Evolutionary conservation across 2,113 vertebrate species (phyloP).

Genomic region (Oreochromis spilurus): DNA sequence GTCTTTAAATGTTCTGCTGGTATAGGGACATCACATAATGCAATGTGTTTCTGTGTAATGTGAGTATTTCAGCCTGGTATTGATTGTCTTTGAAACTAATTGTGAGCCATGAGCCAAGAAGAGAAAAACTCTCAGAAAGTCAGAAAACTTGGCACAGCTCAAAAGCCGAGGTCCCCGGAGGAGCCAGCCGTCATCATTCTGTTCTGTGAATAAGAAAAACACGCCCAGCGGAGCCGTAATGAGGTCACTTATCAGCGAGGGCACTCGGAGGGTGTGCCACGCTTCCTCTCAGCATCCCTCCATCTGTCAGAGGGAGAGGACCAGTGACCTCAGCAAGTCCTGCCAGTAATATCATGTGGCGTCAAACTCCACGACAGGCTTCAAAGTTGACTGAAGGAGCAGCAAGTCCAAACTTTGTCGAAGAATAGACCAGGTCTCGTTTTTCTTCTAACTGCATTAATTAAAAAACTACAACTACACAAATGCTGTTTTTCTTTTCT

Average conservation of each 20-base stretch:
- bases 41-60: not conserved
- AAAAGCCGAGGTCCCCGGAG: not conserved
- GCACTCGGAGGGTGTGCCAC: conserved; percentile 41
- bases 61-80: not conserved
- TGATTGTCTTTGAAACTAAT: not conserved
- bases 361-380: conserved; percentile 18
- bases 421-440: not conserved
- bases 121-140: conserved; percentile 23
- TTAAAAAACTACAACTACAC: not conserved
- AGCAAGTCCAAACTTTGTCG: not conserved
- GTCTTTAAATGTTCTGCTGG: not conserved
- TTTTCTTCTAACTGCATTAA: not conserved
- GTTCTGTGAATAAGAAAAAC: conserved; percentile 39
- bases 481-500: not conserved
- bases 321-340: conserved; percentile 17
- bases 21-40: not conserved
- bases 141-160: conserved; percentile 14
- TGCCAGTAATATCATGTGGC: conserved; percentile 28
- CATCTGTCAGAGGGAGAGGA: conserved; percentile 36
- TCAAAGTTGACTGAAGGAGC: not conserved
- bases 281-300: conserved; percentile 48
- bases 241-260: conserved; percentile 57
- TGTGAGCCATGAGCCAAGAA: not conserved
- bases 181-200: conserved; percentile 26
- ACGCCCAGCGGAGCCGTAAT: conserved; percentile 35